phyloP scores from a whole-genome alignment of 2,888 invertebrate species.

The Tribolium freemani region DNA sequence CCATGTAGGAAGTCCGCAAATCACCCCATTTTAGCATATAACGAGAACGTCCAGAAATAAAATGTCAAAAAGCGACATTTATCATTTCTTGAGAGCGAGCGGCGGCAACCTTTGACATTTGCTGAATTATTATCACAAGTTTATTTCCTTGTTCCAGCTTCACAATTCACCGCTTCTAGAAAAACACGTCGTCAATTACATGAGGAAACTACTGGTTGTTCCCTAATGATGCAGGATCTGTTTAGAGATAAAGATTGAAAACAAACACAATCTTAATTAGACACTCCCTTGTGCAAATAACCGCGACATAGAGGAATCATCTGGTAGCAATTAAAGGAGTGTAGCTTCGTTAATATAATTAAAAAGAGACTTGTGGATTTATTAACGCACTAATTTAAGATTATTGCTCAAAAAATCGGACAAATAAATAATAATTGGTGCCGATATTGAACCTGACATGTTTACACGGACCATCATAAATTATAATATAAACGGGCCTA shows the following conservation, averaged over 20 bases:
- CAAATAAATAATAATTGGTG: neutral
- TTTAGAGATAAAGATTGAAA: conserved; percentile 39
- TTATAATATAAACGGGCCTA: neutral
- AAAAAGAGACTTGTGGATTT: conserved; percentile 38
- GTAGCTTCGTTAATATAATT: conserved; percentile 44
- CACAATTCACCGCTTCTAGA: neutral
- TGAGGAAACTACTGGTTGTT: neutral
- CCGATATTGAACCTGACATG: neutral
- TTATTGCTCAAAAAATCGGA: neutral
- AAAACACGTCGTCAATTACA: neutral
- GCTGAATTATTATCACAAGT: neutral
- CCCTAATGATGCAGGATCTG: conserved; percentile 17
- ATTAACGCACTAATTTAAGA: neutral
- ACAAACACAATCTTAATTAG: conserved; percentile 48
- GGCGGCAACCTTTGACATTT: conserved; percentile 16
- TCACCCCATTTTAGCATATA: conserved; percentile 21
- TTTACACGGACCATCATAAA: neutral
- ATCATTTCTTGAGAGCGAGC: conserved; percentile 5
- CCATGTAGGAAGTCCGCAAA: conserved; percentile 14
- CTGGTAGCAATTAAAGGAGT: conserved; percentile 46
- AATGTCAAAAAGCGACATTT: conserved; percentile 40
- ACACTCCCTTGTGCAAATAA: conserved; percentile 45
- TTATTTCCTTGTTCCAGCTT: neutral
- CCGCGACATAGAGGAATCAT: conserved; percentile 41
- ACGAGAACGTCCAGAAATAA: neutral